Percentiles rank a stretch among this genome's conserved stretches.
Conservation (phyloP, 2,888 invertebrate genomes). For the Drosophila diplacantha region DNA sequence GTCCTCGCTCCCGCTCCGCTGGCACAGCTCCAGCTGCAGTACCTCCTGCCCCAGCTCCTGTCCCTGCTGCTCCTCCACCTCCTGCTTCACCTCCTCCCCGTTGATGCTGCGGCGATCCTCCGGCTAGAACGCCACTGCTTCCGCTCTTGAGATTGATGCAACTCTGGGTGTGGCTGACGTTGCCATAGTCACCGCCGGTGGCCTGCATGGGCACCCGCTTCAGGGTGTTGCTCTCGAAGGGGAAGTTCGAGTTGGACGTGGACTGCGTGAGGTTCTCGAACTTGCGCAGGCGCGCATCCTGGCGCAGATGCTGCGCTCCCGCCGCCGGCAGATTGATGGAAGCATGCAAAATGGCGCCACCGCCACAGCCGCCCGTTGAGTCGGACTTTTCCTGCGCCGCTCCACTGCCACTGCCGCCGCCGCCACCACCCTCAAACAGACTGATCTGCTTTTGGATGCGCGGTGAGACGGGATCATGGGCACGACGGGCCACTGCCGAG, state of each 20-base stretch:
- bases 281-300: conserved; percentile 72
- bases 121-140: conserved; percentile 28
- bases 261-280: conserved; percentile 75
- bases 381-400: conserved; percentile 4
- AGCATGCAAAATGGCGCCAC: conserved; percentile 57
- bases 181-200: conserved; percentile 61
- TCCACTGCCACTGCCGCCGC: not conserved
- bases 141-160: conserved; percentile 72
- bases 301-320: conserved; percentile 61
- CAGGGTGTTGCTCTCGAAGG: conserved; percentile 74
- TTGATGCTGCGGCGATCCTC: conserved; percentile 59
- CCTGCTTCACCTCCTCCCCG: conserved; percentile 2
- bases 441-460: conserved; percentile 76
- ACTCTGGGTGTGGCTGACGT: conserved; percentile 71
- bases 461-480: conserved; percentile 73
- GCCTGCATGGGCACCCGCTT: conserved; percentile 64
- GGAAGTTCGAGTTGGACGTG: conserved; percentile 75
- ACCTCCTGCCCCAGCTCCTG: not conserved
- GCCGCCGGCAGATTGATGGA: conserved; percentile 72
- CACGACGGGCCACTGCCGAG: conserved; percentile 53
- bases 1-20: not conserved
- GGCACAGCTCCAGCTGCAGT: not conserved
- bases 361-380: conserved; percentile 7
- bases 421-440: conserved; percentile 65
- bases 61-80: not conserved